A percentile compares a stretch with the other conserved stretches of the same genome.
These are phyloP conservation scores for Catharus fuscescens DNA, from an alignment of 2,113 vertebrate species.

Conservation along the genomic window DNA sequence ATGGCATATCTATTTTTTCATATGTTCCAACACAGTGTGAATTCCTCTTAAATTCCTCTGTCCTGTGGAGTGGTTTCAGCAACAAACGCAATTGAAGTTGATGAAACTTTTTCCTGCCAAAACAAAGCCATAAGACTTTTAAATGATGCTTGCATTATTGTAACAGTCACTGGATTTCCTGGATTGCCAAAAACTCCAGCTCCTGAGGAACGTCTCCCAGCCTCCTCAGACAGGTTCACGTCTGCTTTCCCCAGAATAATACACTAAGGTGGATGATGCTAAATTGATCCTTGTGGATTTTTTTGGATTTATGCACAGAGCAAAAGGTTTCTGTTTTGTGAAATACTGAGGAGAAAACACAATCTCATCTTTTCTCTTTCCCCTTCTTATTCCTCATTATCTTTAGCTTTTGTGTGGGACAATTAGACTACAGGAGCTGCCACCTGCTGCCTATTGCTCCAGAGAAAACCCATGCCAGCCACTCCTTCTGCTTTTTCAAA, in stretches of 20 bases:
- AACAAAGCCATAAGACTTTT: background rate
- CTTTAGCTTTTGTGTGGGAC: background rate
- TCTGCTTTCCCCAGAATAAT: background rate
- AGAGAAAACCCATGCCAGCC: background rate
- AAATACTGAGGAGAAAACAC: background rate
- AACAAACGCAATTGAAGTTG: background rate
- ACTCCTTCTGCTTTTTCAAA: background rate
- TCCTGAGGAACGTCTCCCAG: background rate
- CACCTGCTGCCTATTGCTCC: background rate
- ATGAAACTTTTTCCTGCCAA: background rate
- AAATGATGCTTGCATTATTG: background rate
- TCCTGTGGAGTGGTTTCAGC: background rate
- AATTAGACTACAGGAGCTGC: rapidly evolving
- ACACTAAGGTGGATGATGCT: background rate
- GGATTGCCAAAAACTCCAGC: background rate
- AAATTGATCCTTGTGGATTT: background rate
- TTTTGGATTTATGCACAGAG: background rate
- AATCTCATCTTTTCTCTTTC: background rate
- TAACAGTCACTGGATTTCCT: background rate
- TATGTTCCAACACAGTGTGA: background rate
- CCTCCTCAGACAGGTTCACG: background rate
- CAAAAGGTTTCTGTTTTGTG: background rate
- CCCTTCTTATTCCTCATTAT: background rate
- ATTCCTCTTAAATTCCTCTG: background rate
- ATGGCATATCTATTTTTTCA: background rate